Evolutionary conservation across 1,140 invertebrate genomes (phyloP), one percentile per base, ranked within the genome.

Genomic region (Cotesia vestalis): DNA sequence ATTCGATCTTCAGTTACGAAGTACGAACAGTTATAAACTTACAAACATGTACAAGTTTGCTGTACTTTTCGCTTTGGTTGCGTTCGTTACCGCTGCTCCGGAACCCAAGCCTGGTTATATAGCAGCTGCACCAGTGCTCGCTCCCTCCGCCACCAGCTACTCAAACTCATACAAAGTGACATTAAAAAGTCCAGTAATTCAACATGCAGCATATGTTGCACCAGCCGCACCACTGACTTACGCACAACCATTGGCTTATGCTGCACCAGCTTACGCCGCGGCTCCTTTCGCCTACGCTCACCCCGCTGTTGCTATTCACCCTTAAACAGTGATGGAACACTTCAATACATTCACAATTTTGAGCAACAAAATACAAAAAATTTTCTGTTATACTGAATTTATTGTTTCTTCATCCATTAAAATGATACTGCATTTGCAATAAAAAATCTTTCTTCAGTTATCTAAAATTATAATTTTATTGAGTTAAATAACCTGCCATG

Each of bases 271-370:
- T 60, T 51, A 71, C 79, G 74, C 75, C 75, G 74, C 76, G 78
- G 74, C 84, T 75, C 62, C 78, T 75, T 78, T 85, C 76, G 77
- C 86, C 78, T 80, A 85, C 75, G 72, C 78, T 52, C 78, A 87
- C 66, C 84, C 87, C 17, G 88, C 88, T 64, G 82, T 85, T 67
- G 86, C 86, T 14, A 82, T 86, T 77, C 79, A 78, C 69, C 5
- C 46, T 8, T 79, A 80, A 60, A 80, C 83, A 73, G 66, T 51
- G 14, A 69, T 60, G 53, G 73, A n/a, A 46, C 6, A 8, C 11
- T 46, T 5, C 6, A 46, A 46, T 9, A 2, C 0, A 6, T 46
- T 9, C 6, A 46, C 6, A 46, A 9, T 46, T 46, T 46, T 46
- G 1, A 46, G 6, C 40, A 46, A 46, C 40, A 27, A 27, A 27